phyloP scores from a whole-genome alignment of 2,888 invertebrate genomes.

The Platerodrilus igneus region DNA sequence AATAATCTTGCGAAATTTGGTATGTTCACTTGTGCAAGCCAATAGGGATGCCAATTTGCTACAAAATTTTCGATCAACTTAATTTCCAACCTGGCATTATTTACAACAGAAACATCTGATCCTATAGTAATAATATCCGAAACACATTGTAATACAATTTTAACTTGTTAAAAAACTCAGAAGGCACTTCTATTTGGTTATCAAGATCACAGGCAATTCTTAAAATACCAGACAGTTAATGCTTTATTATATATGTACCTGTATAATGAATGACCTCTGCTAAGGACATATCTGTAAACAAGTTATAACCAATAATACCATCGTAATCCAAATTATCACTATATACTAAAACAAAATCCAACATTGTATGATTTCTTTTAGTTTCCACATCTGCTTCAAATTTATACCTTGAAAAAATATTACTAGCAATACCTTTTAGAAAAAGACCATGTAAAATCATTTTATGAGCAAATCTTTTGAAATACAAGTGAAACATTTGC shows the following conservation, averaged over 20 bases:
- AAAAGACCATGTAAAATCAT: not conserved
- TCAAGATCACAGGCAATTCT: constrained; percentile 5
- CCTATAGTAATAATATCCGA: constrained; percentile 4
- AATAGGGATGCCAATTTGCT: constrained; percentile 21
- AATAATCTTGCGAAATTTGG: too few species aligned
- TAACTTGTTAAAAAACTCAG: constrained; percentile 1
- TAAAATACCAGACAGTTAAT: constrained; percentile 8
- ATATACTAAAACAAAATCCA: constrained; percentile 11
- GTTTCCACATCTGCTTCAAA: constrained; percentile 8
- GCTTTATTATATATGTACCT: constrained; percentile 8
- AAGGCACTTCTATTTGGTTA: constrained; percentile 3
- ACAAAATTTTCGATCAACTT: constrained; percentile 14
- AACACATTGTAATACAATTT: constrained; percentile 1
- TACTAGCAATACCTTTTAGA: not conserved
- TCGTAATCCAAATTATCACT: constrained; percentile 14
- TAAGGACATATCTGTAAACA: constrained; percentile 10
- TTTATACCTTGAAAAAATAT: constrained; percentile 3
- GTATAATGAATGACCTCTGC: constrained; percentile 10
- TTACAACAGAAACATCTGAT: constrained; percentile 9
- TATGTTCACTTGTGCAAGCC: constrained; percentile 16
- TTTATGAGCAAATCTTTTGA: constrained; percentile 10
- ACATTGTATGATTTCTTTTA: constrained; percentile 5
- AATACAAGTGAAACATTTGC: constrained; percentile 16
- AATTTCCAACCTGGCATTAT: constrained; percentile 9
- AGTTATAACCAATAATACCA: constrained; percentile 15